These are phyloP conservation scores for Yponomeuta cagnagella DNA, from an alignment of 2,888 invertebrate genomes.

Conservation along the genomic window DNA sequence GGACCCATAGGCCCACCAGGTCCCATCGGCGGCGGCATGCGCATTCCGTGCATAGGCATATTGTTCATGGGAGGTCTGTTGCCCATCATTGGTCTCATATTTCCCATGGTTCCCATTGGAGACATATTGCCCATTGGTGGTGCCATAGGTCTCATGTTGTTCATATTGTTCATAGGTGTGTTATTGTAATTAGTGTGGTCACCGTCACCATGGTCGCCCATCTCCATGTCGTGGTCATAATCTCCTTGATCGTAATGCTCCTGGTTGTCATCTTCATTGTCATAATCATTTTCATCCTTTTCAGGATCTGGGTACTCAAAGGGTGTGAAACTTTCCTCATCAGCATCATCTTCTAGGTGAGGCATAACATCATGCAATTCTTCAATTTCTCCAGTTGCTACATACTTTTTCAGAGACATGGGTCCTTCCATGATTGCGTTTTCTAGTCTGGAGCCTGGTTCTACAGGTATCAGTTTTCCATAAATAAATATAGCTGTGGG, in stretches of 20 bases:
- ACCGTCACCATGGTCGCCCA: slow-evolving; percentile 53
- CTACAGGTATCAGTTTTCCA: slow-evolving; percentile 87
- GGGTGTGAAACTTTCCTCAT: slow-evolving; percentile 61
- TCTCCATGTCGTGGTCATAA: slow-evolving; percentile 61
- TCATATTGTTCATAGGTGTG: slow-evolving; percentile 31
- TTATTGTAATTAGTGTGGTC: slow-evolving; percentile 52
- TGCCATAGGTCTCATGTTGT: slow-evolving; percentile 16
- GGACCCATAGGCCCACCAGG: slow-evolving; percentile 31
- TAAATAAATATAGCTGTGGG: slow-evolving; percentile 89
- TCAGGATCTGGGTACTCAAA: slow-evolving; percentile 60
- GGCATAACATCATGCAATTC: slow-evolving; percentile 87
- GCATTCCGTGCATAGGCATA: slow-evolving; percentile 26
- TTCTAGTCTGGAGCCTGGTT: slow-evolving; percentile 84
- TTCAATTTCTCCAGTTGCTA: slow-evolving; percentile 87
- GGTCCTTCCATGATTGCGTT: slow-evolving; percentile 86
- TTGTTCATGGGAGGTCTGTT: slow-evolving; percentile 26
- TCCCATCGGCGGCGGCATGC: slow-evolving; percentile 33
- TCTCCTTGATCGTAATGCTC: slow-evolving; percentile 52
- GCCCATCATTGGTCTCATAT: slow-evolving; percentile 23
- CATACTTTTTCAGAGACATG: slow-evolving; percentile 83
- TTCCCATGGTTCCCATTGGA: slow-evolving; percentile 19
- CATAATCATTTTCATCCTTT: slow-evolving; percentile 34
- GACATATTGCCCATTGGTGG: slow-evolving; percentile 18
- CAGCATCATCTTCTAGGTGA: slow-evolving; percentile 78
- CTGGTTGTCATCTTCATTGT: slow-evolving; percentile 29